A percentile compares a stretch with the other conserved stretches of the same genome.
These are phyloP conservation scores for Hephaestus fuliginosus DNA, from an alignment of 2,797 vertebrate species.

Conservation along the genomic window DNA sequence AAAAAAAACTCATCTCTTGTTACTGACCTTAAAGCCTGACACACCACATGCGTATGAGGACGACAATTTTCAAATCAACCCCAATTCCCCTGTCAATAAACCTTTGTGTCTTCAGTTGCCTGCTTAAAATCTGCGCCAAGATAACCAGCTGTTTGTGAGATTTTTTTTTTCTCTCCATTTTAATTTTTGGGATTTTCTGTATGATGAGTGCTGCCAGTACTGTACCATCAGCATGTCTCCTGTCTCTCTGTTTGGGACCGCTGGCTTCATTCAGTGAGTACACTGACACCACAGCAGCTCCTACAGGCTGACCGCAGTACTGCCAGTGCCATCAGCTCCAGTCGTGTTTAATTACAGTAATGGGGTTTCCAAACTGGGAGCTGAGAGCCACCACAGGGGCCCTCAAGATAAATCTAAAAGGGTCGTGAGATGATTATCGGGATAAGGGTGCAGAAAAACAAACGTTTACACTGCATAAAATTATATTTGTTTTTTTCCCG, in stretches of 20 bases:
- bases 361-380: constrained; percentile 8
- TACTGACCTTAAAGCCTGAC: constrained; percentile 55
- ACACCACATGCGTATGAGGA: constrained; percentile 7
- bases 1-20: constrained; percentile 10
- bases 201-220: constrained; percentile 64
- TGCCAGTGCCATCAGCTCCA: constrained; percentile 3
- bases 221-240: constrained; percentile 54
- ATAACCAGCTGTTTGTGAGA: constrained; percentile 61
- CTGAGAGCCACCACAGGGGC: not conserved
- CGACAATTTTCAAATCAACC: constrained; percentile 56
- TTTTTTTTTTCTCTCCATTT: constrained; percentile 27
- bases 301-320: constrained; percentile 54
- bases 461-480: constrained; percentile 5
- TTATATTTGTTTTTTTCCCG: not conserved
- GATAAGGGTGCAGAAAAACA: not conserved
- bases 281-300: constrained; percentile 77
- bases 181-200: constrained; percentile 51
- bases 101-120: constrained; percentile 41
- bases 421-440: constrained; percentile 33
- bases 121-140: constrained; percentile 59
- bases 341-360: constrained; percentile 48
- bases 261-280: not conserved
- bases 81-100: constrained; percentile 32
- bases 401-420: constrained; percentile 12
- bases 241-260: constrained; percentile 27